A percentile compares a stretch with the other conserved stretches of the same genome.
Conservation (phyloP, 2,797 vertebrate genomes). For the Salarias fasciatus region DNA sequence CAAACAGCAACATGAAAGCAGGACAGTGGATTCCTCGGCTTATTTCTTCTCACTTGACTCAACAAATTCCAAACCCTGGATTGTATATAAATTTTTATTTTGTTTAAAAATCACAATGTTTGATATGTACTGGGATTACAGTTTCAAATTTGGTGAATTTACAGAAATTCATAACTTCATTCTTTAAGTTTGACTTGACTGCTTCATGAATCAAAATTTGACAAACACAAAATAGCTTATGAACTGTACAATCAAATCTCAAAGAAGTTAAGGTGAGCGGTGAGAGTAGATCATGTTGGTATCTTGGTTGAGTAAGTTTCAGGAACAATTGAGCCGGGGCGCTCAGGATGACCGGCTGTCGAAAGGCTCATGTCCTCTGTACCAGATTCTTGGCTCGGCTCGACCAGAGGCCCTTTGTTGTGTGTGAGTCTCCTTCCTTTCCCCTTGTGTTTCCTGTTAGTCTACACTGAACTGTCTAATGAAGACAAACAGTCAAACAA, state of each 20-base stretch:
- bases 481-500: constrained; percentile 15
- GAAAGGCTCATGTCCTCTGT: constrained; percentile 1
- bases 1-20: too few relatives aligned
- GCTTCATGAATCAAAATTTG: constrained; percentile 68
- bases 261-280: constrained; percentile 62
- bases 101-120: constrained; percentile 74
- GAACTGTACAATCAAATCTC: constrained; percentile 83
- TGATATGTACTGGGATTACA: constrained; percentile 66
- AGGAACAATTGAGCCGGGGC: constrained; percentile 30
- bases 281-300: constrained; percentile 46
- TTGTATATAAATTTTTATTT: constrained; percentile 82
- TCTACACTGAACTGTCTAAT: constrained; percentile 34
- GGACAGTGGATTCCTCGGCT: not conserved
- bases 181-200: constrained; percentile 56
- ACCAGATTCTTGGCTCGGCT: constrained; percentile 24
- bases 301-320: constrained; percentile 17
- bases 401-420: constrained; percentile 36
- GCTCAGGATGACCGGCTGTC: constrained; percentile 7
- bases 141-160: constrained; percentile 77
- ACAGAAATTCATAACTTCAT: constrained; percentile 75
- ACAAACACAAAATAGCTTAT: constrained; percentile 84
- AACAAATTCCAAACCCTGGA: constrained; percentile 18
- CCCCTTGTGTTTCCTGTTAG: constrained; percentile 26
- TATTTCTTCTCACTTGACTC: not conserved
- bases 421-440: constrained; percentile 13